These are phyloP conservation scores for Oostethus manadensis DNA, from an alignment of 2,113 vertebrate genomes.

Conservation along the genomic window DNA sequence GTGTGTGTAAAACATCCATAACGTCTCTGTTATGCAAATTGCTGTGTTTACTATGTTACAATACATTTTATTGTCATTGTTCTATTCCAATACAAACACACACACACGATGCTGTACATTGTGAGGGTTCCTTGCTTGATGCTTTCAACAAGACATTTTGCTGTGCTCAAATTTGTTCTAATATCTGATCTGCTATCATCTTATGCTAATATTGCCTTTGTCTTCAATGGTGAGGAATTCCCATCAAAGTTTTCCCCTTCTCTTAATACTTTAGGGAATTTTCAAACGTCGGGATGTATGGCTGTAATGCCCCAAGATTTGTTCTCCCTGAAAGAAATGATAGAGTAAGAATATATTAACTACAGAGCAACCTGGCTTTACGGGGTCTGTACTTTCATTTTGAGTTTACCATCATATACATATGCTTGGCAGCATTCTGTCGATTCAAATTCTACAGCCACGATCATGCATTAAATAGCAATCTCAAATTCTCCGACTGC, in stretches of 20 bases:
- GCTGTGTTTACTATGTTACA: slow-evolving; percentile 62
- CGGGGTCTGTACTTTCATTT: slow-evolving; percentile 87
- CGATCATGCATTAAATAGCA: slow-evolving; percentile 93
- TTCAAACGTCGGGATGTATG: slow-evolving; percentile 99
- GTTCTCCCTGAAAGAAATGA: slow-evolving; percentile 99
- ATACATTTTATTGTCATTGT: slow-evolving; percentile 62
- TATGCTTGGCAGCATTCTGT: slow-evolving; percentile 77
- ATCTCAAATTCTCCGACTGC: slow-evolving; percentile 71
- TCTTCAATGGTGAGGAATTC: slow-evolving; percentile 99
- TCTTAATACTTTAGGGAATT: slow-evolving; percentile 99
- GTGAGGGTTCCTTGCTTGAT: slow-evolving; percentile 53
- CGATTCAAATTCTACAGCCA: slow-evolving; percentile 79
- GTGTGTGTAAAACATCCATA: slow-evolving; percentile 61
- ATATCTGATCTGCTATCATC: slow-evolving; percentile 80
- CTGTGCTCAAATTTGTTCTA: slow-evolving; percentile 56
- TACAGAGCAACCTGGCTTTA: slow-evolving; percentile 99
- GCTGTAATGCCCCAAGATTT: slow-evolving; percentile 99
- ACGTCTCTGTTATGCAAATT: slow-evolving; percentile 47
- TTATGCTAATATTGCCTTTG: slow-evolving; percentile 99
- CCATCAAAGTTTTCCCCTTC: slow-evolving; percentile 99
- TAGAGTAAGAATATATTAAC: slow-evolving; percentile 99
- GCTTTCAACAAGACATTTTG: slow-evolving; percentile 72
- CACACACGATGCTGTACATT: slow-evolving; percentile 58
- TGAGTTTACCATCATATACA: slow-evolving; percentile 68
- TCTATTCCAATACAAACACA: slow-evolving; percentile 59